A percentile compares a stretch with the other conserved stretches of the same genome.
These are phyloP conservation scores for Lepidurus arcticus DNA, from an alignment of 1,140 invertebrate genomes.

Conservation along the genomic window DNA sequence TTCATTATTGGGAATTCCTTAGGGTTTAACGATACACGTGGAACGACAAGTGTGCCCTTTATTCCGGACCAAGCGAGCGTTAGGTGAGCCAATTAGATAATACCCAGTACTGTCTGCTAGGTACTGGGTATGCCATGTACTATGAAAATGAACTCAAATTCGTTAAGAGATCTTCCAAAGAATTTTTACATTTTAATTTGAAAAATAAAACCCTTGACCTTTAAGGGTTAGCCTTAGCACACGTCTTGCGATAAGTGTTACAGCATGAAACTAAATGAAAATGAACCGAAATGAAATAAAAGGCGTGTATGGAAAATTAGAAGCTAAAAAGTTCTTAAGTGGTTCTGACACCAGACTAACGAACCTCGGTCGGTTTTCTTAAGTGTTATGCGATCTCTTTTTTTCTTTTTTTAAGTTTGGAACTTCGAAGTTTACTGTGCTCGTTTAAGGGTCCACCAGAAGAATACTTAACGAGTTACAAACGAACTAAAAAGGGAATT, in stretches of 20 bases:
- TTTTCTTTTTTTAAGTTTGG: neutral
- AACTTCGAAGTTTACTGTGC: too few relatives aligned
- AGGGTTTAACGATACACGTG: too few relatives aligned
- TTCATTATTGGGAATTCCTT: too few relatives aligned
- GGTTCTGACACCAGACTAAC: conserved; percentile 10
- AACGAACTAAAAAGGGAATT: neutral
- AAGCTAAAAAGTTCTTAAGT: conserved; percentile 19
- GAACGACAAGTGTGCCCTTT: neutral
- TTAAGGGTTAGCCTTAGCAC: neutral
- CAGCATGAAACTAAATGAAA: neutral
- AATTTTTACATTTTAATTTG: conserved; percentile 11
- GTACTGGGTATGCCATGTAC: too few relatives aligned
- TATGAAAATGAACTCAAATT: too few relatives aligned
- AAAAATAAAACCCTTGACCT: neutral
- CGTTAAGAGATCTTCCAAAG: neutral
- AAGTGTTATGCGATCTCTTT: neutral
- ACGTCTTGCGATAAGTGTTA: neutral
- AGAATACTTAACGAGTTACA: neutral
- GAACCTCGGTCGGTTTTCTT: neutral
- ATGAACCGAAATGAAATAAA: neutral
- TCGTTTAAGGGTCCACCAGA: neutral
- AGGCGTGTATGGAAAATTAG: conserved; percentile 5
- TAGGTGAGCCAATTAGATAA: too few relatives aligned
- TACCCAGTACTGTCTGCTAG: too few relatives aligned
- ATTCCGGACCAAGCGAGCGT: too few relatives aligned